Conservation (phyloP, 2,797 vertebrate genomes). For the Esox masquinongy region DNA sequence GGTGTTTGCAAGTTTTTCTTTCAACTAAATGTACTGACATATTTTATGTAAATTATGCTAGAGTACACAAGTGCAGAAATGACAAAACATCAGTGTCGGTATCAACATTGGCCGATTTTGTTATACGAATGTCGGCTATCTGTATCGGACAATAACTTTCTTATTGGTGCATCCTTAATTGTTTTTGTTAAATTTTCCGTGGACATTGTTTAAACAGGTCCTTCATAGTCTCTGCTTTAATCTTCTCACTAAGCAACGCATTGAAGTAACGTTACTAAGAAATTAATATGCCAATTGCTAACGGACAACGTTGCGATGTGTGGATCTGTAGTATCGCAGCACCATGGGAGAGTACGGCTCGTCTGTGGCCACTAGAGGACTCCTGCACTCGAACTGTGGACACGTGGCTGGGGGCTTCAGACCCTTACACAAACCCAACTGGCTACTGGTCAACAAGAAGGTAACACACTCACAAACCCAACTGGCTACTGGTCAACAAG, state of each 20-base stretch:
- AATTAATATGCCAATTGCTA: not conserved
- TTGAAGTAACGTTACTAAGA: not conserved
- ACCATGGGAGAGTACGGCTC: constrained; percentile 82
- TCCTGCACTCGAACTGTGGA: constrained; percentile 87
- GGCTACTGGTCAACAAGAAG: constrained; percentile 89
- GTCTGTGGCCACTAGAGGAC: constrained; percentile 87
- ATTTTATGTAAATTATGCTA: too few relatives aligned
- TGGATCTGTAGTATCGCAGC: constrained; percentile 71
- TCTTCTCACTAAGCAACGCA: not conserved
- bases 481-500: constrained; percentile 88
- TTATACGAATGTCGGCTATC: too few relatives aligned
- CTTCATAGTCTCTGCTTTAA: too few relatives aligned
- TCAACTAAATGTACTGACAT: too few relatives aligned
- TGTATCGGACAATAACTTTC: too few relatives aligned
- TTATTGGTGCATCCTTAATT: too few relatives aligned
- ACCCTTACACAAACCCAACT: constrained; percentile 93
- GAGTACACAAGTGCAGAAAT: too few relatives aligned
- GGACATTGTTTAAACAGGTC: too few relatives aligned
- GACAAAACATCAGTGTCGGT: too few relatives aligned
- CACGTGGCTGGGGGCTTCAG: constrained; percentile 85
- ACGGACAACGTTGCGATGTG: constrained; percentile 12
- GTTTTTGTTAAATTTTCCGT: too few relatives aligned
- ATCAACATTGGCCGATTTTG: too few relatives aligned
- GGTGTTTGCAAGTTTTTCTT: too few relatives aligned
- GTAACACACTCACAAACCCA: constrained; percentile 73